phyloP scores from a whole-genome alignment of 2,113 vertebrate genomes.

The Nibea coibor region DNA sequence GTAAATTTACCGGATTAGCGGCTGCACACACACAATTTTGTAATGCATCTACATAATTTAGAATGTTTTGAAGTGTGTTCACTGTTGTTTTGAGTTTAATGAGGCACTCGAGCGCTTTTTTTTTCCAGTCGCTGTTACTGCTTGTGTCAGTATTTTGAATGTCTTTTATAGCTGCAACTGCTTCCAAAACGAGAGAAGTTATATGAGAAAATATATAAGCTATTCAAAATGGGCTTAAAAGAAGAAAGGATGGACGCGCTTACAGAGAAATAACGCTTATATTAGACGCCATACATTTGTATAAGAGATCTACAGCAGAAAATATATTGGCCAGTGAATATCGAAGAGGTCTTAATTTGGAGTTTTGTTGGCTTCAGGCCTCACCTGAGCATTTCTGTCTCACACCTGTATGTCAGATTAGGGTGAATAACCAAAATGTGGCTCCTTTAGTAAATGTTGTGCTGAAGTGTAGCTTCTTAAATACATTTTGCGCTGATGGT shows the following conservation, averaged over 20 bases:
- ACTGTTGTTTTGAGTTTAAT: slow-evolving; percentile 34
- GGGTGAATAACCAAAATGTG: neutral
- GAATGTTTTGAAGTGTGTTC: slow-evolving; percentile 19
- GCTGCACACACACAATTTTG: slow-evolving; percentile 22
- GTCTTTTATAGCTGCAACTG: neutral
- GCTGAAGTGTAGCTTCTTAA: slow-evolving; percentile 6
- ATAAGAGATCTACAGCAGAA: neutral
- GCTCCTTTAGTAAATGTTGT: neutral
- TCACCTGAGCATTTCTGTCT: neutral
- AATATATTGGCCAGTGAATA: slow-evolving; percentile 18
- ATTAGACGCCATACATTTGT: neutral
- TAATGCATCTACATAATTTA: slow-evolving; percentile 23
- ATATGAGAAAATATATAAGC: neutral
- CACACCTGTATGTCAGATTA: neutral
- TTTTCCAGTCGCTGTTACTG: neutral
- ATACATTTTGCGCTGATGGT: neutral
- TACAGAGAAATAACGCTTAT: neutral
- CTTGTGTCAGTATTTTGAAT: slow-evolving; percentile 12
- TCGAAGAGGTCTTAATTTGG: slow-evolving; percentile 12
- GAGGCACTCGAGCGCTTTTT: slow-evolving; percentile 7
- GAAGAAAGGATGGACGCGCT: neutral
- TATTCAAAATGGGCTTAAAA: neutral
- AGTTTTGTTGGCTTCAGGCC: slow-evolving; percentile 18
- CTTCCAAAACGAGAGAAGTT: neutral
- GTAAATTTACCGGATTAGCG: slow-evolving; percentile 75